Evolutionary conservation across 23 tunicate genomes (phyloP), one percentile per base, ranked within the genome.

Genomic region (Trididemnum nubilum): DNA sequence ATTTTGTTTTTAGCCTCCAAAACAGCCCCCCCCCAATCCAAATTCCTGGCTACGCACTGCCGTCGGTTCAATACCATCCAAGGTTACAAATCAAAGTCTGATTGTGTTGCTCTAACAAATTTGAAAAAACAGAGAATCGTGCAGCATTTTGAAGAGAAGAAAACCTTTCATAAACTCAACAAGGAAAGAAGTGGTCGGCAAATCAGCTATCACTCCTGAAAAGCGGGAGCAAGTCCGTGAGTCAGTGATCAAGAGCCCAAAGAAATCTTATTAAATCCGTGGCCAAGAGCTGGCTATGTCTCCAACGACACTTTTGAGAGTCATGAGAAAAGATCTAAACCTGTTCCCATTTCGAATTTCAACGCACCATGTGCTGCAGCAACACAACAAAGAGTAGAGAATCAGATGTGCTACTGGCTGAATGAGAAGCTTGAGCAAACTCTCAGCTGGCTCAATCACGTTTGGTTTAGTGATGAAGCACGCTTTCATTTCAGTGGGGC

Each of bases 121-220:
- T 69, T 69, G 75, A 69, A 69, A 33, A 69, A 29, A 33, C 39
- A 69, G 37, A 69, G 36, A 32, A 69, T 69, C 32, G 39, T 69
- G 75, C 75, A 69, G 39, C 75, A 69, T 69, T 69, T 69, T 69
- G 38, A 69, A 69, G 32, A 30, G 75, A n/a, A 69, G 39, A 69
- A 69, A 69, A 69, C 75, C 38, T n/a, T 69, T 36, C 37, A 69
- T 69, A 12, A 49, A 9, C 15, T 49, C 15, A 12, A 49, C 15
- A 49, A 49, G 57, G 18, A 18, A 49, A 49, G 69, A 69, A 69
- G 75, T 69, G 39, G 75, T 23, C 75, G 23, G 75, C 75, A n/a
- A n/a, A 69, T 69, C 75, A 38, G 32, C n/a, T 12, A 69, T 69
- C 75, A 26, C 33, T 85, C 96, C 72, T 90, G 86, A 63, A 81